Base-by-base conservation (phyloP, 1,140 invertebrate genomes). In the Ylistrum balloti region DNA sequence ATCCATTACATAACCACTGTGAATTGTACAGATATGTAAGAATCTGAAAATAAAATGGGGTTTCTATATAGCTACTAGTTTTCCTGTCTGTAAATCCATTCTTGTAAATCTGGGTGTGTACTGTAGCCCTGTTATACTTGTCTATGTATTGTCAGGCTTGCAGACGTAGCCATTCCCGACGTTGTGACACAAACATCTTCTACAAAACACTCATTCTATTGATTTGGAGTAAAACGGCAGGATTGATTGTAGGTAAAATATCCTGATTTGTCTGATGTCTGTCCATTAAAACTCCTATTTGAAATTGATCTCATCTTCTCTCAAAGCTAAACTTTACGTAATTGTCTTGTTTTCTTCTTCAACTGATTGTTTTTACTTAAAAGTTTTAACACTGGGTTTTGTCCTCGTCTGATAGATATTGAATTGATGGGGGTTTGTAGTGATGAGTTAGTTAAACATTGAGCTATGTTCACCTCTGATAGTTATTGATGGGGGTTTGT, bases 341-440 rank as follows among this genome's bases (percentile, higher is more conserved):
- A 28, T 28, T 74, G 15, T 74, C 22, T 74, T 28, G 56, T 28
- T 74, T 74, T 28, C 56, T 74, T 74, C 56, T 28, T 28, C 56
- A 74, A 74, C 5, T 28, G 56, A n/a, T 74, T 74, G 45, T 56
- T 74, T 74, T 74, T 74, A n/a, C 56, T 74, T 74, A n/a, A 74
- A 74, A n/a, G n/a, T n/a, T 74, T 74, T 1, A 74, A 74, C 28
- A 1, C 56, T 5, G 45, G 20, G 22, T 2, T 22, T 3, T 56
- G 45, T 56, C 20, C 35, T 38, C 35, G 7, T 11, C 45, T 56
- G 20, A 56, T 56, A 56, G 45, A 56, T 56, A 56, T 56, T 3
- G 45, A 56, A 56, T 56, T 3, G 45, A 56, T 56, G 45, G 45
- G 7, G 13, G 13, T 7, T 22, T 56, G 45, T 56, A 56, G 45